These are phyloP conservation scores for Sepiola atlantica DNA, from an alignment of 2,888 invertebrate genomes.

Conservation along the genomic window DNA sequence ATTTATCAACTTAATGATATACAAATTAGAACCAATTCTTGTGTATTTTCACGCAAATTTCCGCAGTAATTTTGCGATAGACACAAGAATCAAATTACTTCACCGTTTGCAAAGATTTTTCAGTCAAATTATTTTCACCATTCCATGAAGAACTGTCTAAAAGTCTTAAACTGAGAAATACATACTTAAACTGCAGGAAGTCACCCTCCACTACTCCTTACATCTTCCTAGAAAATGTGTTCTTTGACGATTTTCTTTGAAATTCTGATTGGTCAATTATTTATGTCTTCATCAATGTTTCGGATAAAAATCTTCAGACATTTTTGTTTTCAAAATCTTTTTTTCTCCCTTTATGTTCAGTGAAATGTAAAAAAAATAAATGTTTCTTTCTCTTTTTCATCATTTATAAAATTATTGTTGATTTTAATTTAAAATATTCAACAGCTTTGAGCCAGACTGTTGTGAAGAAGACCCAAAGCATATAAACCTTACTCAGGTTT, in stretches of 20 bases:
- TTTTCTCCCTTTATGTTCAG: too few relatives aligned
- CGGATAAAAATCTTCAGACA: constrained; percentile 16
- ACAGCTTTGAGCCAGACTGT: too few relatives aligned
- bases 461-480: too few relatives aligned
- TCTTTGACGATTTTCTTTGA: too few relatives aligned
- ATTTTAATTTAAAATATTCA: too few relatives aligned
- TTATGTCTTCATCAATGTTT: neutral
- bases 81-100: neutral
- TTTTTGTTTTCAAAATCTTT: too few relatives aligned
- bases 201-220: too few relatives aligned
- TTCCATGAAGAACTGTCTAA: neutral
- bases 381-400: too few relatives aligned
- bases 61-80: neutral
- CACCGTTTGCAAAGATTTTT: neutral
- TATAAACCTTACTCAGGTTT: too few relatives aligned
- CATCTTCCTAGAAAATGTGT: too few relatives aligned
- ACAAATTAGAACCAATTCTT: neutral
- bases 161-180: neutral
- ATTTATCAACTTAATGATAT: neutral
- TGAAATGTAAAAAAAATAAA: too few relatives aligned
- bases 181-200: neutral
- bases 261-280: neutral
- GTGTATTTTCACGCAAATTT: neutral
- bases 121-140: neutral
- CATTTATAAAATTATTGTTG: too few relatives aligned